Conservation (phyloP, 2,797 vertebrate species). For the Gadopsis marmoratus region DNA sequence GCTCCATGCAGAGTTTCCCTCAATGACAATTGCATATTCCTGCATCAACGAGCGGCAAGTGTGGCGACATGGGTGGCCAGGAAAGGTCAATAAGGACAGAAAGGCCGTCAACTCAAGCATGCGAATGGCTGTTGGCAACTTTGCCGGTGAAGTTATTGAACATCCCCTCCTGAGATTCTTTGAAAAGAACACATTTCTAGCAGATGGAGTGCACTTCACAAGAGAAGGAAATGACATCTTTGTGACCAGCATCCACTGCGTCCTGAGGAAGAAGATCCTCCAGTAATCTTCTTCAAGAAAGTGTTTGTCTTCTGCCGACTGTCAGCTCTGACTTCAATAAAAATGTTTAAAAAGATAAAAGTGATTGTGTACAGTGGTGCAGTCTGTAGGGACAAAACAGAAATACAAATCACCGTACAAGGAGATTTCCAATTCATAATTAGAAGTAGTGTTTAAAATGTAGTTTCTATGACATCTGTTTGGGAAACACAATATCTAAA, state of each 20-base stretch:
- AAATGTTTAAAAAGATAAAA: not conserved
- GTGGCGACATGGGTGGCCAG: not conserved
- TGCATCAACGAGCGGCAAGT: conserved; percentile 6
- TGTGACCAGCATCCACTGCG: not conserved
- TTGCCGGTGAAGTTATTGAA: conserved; percentile 6
- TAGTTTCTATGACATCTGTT: too few species aligned
- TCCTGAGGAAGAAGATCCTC: not conserved
- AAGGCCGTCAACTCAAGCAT: not conserved
- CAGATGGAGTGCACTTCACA: not conserved
- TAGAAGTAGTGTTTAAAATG: too few species aligned
- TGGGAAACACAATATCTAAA: too few species aligned
- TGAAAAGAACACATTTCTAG: not conserved
- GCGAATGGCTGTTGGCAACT: not conserved
- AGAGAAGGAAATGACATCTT: not conserved
- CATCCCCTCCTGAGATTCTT: not conserved
- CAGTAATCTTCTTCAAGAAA: not conserved
- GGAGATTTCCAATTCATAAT: too few species aligned
- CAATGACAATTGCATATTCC: not conserved
- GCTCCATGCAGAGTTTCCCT: not conserved
- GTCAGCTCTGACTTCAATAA: not conserved
- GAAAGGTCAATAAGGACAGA: not conserved
- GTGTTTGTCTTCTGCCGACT: too few species aligned
- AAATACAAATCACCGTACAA: too few species aligned
- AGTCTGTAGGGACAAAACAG: too few species aligned
- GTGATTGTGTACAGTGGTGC: not conserved